These are phyloP conservation scores for Nomada goodeniana DNA, from an alignment of 2,888 invertebrate genomes.

Conservation along the genomic window DNA sequence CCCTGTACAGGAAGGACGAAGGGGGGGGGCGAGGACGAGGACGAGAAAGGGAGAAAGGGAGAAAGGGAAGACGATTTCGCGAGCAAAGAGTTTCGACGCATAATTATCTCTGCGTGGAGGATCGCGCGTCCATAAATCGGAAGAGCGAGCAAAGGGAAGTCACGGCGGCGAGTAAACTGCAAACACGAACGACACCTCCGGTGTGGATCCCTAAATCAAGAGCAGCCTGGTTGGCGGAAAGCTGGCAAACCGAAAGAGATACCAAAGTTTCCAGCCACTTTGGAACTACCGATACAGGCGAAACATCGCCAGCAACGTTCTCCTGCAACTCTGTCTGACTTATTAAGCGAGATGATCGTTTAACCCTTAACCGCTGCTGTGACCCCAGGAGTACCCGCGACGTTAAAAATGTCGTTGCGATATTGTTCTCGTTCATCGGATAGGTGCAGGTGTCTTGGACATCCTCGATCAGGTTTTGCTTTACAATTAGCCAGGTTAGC, in stretches of 20 bases:
- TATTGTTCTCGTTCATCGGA: too few species aligned
- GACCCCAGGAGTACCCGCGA: too few species aligned
- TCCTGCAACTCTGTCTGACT: conserved; percentile 13
- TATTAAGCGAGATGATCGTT: conserved; percentile 31
- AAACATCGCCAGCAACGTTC: conserved; percentile 41
- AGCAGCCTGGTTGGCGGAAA: neutral
- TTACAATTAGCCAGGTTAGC: too few species aligned
- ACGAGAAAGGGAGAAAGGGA: too few species aligned
- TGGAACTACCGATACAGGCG: conserved; percentile 32
- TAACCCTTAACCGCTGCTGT: neutral
- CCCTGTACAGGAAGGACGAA: too few species aligned
- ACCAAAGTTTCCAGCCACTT: conserved; percentile 33
- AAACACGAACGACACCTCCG: conserved; percentile 43
- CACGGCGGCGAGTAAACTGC: conserved; percentile 39
- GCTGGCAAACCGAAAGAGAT: conserved; percentile 47
- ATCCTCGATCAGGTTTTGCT: too few species aligned
- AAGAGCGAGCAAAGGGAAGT: conserved; percentile 15
- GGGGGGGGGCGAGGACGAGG: too few species aligned
- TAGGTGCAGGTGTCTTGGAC: too few species aligned
- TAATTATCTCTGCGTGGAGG: conserved; percentile 31
- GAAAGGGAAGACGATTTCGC: too few species aligned
- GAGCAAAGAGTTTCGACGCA: neutral
- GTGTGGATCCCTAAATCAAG: conserved; percentile 41
- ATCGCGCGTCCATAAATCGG: conserved; percentile 43
- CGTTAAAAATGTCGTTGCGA: too few species aligned